Evolutionary conservation across 2,113 vertebrate genomes (phyloP), one percentile per base, ranked within the genome.

Genomic region (Gopherus flavomarginatus): DNA sequence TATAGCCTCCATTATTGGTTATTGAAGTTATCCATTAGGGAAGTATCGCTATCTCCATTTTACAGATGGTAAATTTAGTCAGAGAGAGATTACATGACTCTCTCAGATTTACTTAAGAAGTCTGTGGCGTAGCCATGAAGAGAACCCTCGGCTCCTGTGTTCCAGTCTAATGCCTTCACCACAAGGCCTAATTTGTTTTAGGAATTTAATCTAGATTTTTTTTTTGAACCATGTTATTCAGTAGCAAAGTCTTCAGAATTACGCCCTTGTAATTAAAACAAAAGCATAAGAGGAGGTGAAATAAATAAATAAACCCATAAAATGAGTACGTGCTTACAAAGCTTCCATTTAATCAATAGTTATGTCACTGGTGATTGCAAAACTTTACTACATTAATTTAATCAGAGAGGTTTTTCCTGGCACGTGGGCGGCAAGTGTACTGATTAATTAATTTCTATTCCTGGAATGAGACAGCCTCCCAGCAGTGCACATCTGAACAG

Each of bases 371-470:
- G 87, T 96, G 98, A 98, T 98, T 98, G 97, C 69, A 47, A 96
- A 97, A 84, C 96, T 95, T 83, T 90, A 90, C 91, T 89, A n/a
- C 89, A 31, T 96, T 8, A 77, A 96, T 98, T 98, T 98, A 98
- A 98, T 98, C 97, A 98, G 97, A 83, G 90, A 92, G 97, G 94
- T 96, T 96, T 91, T 98, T 83, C 96, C 94, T 97, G 97, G 97
- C 95, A 83, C 16, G 31, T 94, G 92, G 91, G 90, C 0, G 56
- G 95, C 81, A 95, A 97, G 96, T 85, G 84, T 88, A 90, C 98
- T 97, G 97, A 98, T 98, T 98, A 98, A 98, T 98, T 98, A 98
- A 98, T 98, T 98, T 98, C 97, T 97, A 96, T 98, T 98, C 97
- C 96, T 97, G 97, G 96, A 98, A 95, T 35, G 90, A 97, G 91